phyloP scores from a whole-genome alignment of 2,888 invertebrate species.

The Trachelus troglodyta region DNA sequence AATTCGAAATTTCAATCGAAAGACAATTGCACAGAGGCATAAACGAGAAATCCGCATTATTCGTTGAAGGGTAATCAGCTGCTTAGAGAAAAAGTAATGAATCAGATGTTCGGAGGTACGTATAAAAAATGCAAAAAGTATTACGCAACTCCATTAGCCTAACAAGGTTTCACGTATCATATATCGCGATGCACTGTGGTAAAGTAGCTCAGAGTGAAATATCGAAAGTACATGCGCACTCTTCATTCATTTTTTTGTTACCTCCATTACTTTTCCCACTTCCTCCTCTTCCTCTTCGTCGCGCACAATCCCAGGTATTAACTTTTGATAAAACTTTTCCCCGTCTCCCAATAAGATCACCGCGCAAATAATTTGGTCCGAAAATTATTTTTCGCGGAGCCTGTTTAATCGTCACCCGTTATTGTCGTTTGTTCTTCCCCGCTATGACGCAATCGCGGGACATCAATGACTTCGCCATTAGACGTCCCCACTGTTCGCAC shows the following conservation, averaged over 20 bases:
- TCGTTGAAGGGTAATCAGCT: neutral
- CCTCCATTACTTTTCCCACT: neutral
- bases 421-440: conserved; percentile 41
- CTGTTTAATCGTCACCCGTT: conserved; percentile 51
- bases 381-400: conserved; percentile 25
- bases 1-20: neutral
- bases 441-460: conserved; percentile 14
- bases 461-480: conserved; percentile 52
- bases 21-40: neutral
- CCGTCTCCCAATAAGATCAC: neutral
- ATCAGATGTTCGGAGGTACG: no score
- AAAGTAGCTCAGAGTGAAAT: neutral
- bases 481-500: conserved; percentile 43
- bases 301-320: neutral
- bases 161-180: neutral
- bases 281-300: neutral
- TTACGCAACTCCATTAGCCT: neutral
- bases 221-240: neutral
- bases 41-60: neutral
- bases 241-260: neutral
- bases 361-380: neutral
- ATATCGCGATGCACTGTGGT: neutral
- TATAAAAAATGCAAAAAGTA: neutral
- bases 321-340: neutral
- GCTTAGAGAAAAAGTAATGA: neutral